Evolutionary conservation across 2,113 vertebrate species (phyloP).

Genomic region (Gallinago jamesoni): DNA sequence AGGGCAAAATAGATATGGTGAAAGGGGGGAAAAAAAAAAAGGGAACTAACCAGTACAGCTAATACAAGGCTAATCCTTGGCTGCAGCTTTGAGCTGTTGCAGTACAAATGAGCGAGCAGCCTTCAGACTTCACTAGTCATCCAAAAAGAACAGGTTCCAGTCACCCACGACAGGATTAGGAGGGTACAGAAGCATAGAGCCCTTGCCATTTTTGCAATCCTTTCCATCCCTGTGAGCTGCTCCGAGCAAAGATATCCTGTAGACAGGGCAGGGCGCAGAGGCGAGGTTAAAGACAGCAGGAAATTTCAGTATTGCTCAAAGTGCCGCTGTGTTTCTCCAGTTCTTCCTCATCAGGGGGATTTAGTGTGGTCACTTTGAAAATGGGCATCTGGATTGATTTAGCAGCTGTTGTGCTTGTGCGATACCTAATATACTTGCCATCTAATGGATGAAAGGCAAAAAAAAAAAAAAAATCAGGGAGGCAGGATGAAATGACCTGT

Average conservation of each 20-base stretch:
- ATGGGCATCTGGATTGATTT: not conserved
- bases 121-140: slow-evolving; percentile 35
- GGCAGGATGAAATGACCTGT: not conserved
- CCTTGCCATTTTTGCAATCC: not conserved
- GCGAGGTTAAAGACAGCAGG: not conserved
- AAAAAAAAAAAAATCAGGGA: not conserved
- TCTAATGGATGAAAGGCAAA: not conserved
- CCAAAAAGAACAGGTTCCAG: not conserved
- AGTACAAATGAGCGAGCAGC: not conserved
- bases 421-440: not conserved
- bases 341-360: not conserved
- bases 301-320: not conserved
- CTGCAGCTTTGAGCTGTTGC: slow-evolving; percentile 1
- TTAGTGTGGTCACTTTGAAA: not conserved
- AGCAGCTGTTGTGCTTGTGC: not conserved
- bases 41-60: not conserved
- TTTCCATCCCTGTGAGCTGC: not conserved
- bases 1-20: not conserved
- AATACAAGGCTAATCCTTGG: slow-evolving; percentile 12
- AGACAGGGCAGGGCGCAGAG: not conserved
- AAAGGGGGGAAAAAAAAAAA: not conserved
- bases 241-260: not conserved
- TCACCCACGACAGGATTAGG: not conserved
- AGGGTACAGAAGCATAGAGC: not conserved
- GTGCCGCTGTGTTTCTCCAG: accelerated